These are phyloP conservation scores for Nesometra sesokonis DNA, from an alignment of 35 echinoderm and acorn worm genomes.

Conservation along the genomic window DNA sequence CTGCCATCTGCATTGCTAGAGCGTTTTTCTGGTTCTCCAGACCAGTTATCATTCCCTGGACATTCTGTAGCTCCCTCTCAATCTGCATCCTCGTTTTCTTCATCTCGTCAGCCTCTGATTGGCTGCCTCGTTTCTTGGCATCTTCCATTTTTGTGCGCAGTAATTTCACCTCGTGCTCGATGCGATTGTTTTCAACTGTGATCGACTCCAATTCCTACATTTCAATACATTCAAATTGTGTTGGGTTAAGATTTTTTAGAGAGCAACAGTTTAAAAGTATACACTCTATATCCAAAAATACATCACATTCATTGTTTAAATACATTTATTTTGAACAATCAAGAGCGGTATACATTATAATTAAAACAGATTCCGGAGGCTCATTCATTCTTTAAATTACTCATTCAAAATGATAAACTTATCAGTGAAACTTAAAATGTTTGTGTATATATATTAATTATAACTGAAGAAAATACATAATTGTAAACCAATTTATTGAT, in stretches of 20 bases:
- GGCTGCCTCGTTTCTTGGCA: neutral
- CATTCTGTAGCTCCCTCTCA: constrained; percentile 47
- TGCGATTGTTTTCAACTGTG: constrained; percentile 55
- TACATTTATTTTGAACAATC: neutral
- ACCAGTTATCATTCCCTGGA: constrained; percentile 47
- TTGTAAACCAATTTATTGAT: no score
- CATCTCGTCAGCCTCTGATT: constrained; percentile 10
- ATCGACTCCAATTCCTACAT: constrained; percentile 72
- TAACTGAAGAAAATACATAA: no score
- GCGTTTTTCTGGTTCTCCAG: constrained; percentile 37
- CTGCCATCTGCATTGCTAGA: constrained; percentile 41
- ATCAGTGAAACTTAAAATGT: no score
- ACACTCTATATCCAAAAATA: neutral
- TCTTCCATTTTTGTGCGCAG: constrained; percentile 49
- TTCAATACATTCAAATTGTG: no score
- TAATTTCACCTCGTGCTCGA: constrained; percentile 76
- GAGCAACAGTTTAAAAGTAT: no score
- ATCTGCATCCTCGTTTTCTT: constrained; percentile 52
- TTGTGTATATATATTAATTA: no score
- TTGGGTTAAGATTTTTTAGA: no score
- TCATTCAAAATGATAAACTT: no score
- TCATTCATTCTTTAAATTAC: no score
- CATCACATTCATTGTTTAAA: neutral
- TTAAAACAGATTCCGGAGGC: no score
- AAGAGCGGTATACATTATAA: neutral